phyloP scores from a whole-genome alignment of 1,140 invertebrate genomes.

The Zaprionus tsacasi region DNA sequence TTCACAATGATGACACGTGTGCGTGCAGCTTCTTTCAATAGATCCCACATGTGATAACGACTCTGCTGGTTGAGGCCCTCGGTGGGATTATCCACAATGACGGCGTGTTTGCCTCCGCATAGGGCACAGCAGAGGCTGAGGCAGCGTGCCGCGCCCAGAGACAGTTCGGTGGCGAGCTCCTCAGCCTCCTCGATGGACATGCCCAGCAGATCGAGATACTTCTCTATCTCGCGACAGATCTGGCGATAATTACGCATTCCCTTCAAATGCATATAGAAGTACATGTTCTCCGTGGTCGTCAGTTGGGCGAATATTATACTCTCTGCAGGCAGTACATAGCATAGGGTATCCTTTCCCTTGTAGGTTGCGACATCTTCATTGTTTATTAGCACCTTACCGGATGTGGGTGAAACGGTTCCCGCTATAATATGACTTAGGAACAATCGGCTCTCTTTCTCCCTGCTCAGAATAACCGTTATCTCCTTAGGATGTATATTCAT shows the following conservation, averaged over 20 bases:
- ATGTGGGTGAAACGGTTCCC: constrained; percentile 1
- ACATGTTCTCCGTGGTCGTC: constrained; percentile 17
- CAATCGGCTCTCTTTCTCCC: constrained; percentile 1
- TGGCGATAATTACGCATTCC: constrained; percentile 32
- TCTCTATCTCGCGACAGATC: constrained; percentile 22
- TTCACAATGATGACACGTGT: constrained; percentile 19
- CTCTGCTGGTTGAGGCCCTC: background rate
- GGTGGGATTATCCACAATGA: constrained; percentile 23
- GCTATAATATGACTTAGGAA: constrained; percentile 30
- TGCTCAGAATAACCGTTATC: constrained; percentile 28
- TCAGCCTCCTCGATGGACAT: background rate
- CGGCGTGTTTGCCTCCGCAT: constrained; percentile 19
- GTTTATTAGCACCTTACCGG: constrained; percentile 15
- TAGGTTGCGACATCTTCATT: background rate
- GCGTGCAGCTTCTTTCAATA: background rate
- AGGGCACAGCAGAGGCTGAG: constrained; percentile 28
- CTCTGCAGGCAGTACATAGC: constrained; percentile 1
- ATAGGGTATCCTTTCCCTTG: background rate
- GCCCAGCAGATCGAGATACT: constrained; percentile 3
- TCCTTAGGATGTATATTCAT: constrained; percentile 38
- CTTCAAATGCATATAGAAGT: constrained; percentile 25
- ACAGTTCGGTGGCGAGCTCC: background rate
- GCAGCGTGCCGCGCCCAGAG: constrained; percentile 14
- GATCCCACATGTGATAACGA: constrained; percentile 27
- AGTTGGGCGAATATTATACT: constrained; percentile 21